phyloP scores from a whole-genome alignment of 2,888 invertebrate species.

The Epinotia ramella region DNA sequence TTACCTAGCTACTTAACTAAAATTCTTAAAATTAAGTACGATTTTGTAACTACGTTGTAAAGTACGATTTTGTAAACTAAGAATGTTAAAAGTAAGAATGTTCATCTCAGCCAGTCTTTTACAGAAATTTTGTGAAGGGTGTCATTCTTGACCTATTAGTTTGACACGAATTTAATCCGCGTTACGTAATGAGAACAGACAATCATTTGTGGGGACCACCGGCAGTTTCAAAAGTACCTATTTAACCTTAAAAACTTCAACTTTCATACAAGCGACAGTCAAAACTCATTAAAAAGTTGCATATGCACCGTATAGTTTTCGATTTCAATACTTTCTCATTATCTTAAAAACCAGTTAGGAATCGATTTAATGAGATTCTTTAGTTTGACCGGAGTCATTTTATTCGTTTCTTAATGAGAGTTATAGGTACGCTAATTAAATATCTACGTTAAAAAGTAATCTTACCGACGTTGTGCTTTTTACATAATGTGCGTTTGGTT shows the following conservation, averaged over 20 bases:
- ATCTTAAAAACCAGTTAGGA: conserved; percentile 20
- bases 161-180: neutral
- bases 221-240: conserved; percentile 24
- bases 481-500: no score
- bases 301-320: conserved; percentile 3
- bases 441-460: neutral
- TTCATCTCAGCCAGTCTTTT: neutral
- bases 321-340: conserved; percentile 20
- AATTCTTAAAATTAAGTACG: neutral
- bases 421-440: neutral
- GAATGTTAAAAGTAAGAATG: neutral
- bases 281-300: conserved; percentile 16
- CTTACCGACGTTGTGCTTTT: no score
- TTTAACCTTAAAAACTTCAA: conserved; percentile 34
- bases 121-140: conserved; percentile 8
- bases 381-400: conserved; percentile 9
- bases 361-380: conserved; percentile 3
- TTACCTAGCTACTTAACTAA: neutral
- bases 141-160: conserved; percentile 31
- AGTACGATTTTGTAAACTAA: neutral
- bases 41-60: no score
- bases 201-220: conserved; percentile 2
- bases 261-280: conserved; percentile 19
- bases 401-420: neutral
- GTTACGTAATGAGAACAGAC: conserved; percentile 13